Evolutionary conservation across 2,113 vertebrate species (phyloP), one percentile per base, ranked within the genome.

Genomic region (Electrona antarctica): DNA sequence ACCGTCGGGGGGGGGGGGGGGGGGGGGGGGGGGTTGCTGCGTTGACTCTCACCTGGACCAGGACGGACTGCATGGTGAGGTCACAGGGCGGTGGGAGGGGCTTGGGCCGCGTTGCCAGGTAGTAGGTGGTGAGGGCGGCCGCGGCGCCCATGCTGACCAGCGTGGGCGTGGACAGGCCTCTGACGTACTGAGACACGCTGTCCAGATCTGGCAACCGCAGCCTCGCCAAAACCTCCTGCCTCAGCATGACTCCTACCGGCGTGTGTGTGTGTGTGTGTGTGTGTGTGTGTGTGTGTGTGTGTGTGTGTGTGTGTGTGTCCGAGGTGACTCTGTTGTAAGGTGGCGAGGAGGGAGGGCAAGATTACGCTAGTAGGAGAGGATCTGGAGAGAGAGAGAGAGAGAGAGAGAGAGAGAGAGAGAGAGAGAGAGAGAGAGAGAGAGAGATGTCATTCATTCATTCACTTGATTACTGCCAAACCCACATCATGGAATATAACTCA

Each of bases 61-160:
- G 95, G 57, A 95, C 86, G 0, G 97, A 99, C 81, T 99, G 97
- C 95, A 94, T 94, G 54, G 83, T 61, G 57, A 97, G 90, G 80
- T 98, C 93, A 9, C 95, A 98, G 46, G 94, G 87, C 0, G 93
- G 92, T 21, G 95, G 95, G 61, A 95, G 84, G 56, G 96, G 89
- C 71, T 91, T 95, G 0, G 97, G 95, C 60, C 95, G 93, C 0
- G 95, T 96, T 14, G 95, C 94, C 33, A 96, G 95, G 94, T 95
- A 97, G 88, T 95, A 97, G 1, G 95, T 95, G 0, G 95, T 95
- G 5, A 95, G 91, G 0, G 95, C 95, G 0, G 95, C 95, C 0
- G 96, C 93, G 0, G 95, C 95, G 0, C 97, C 96, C 0, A 97
- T 88, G 71, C 96, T 95, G 91, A 98, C 92, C n/a, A 97, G 84